Base-by-base conservation (phyloP, 2,888 invertebrate species). In the Pollenia griseotomentosa region DNA sequence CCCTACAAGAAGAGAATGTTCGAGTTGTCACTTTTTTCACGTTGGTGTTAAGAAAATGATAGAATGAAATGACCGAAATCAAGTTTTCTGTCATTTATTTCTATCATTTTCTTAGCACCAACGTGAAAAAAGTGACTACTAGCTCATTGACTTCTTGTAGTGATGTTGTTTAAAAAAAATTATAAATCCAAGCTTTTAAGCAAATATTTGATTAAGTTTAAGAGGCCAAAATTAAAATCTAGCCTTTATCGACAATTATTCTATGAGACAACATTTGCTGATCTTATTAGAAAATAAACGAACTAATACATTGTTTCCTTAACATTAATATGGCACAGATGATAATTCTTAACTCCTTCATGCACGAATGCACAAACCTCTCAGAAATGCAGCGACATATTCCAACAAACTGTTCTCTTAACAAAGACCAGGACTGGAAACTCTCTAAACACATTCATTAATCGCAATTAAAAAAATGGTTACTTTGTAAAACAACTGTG, bases 401-500 rank as follows among this genome's bases (percentile, higher is more conserved):
- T 9, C 44, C 14, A 59, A 71, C 48, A 10, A 33, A 42, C 53
- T 7, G 12, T 33, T 44, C 53, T 23, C 12, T n/a, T 59, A 66
- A 42, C 46, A 71, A 65, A 74, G 16, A 68, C 12, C 23, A 40
- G 14, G 16, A 68, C 12, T n/a, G 48, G 14, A 33, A 6, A 44
- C 55, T 55, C 10, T 40, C 10, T 74, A 42, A 57, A 59, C 16
- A 66, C 65, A 55, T 71, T 65, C 63, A 70, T 75, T 71, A 85
- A 75, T 65, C n/a, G 16, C 71, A 80, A 81, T 85, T 81, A 65
- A 51, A 80, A n/a, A 14, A 75, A 51, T 46, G 48, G 42, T 63
- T 70, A 71, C 48, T n/a, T 75, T 83, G 71, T 77, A 57, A 68
- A 71, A 71, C 71, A 75, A 48, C 44, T 14, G 51, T 53, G 71